phyloP scores from a whole-genome alignment of 1,140 invertebrate species.

The Papilio glaucus region DNA sequence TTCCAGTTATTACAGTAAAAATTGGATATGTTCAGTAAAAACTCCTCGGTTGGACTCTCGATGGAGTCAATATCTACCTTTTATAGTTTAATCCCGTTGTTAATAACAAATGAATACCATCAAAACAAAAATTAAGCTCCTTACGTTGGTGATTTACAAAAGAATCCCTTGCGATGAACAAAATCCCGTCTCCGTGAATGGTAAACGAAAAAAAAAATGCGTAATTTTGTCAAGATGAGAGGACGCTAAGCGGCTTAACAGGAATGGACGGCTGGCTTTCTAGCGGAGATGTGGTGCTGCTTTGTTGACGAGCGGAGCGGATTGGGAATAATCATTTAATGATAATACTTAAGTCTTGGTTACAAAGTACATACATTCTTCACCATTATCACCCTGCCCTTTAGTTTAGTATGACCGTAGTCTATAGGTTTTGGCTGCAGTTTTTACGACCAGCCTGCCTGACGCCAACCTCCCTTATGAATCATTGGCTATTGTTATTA shows the following conservation, averaged over 20 bases:
- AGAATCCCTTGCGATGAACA: background rate
- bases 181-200: background rate
- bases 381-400: too few relatives aligned
- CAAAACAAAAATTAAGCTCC: background rate
- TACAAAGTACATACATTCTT: too few relatives aligned
- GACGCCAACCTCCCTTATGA: too few relatives aligned
- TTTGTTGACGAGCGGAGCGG: background rate
- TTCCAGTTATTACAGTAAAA: too few relatives aligned
- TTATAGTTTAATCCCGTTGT: background rate
- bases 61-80: background rate
- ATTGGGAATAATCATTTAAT: too few relatives aligned
- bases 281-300: background rate
- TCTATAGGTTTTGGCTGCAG: too few relatives aligned
- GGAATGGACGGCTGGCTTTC: background rate
- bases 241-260: background rate
- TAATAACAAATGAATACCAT: background rate
- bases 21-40: too few relatives aligned
- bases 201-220: background rate
- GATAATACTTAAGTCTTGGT: too few relatives aligned
- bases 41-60: too few relatives aligned
- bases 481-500: too few relatives aligned
- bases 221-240: slow-evolving; percentile 16
- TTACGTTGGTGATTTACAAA: background rate
- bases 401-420: too few relatives aligned
- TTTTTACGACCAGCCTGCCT: too few relatives aligned